Base-by-base conservation (phyloP, 2,113 vertebrate species). In the Tetrao urogallus region DNA sequence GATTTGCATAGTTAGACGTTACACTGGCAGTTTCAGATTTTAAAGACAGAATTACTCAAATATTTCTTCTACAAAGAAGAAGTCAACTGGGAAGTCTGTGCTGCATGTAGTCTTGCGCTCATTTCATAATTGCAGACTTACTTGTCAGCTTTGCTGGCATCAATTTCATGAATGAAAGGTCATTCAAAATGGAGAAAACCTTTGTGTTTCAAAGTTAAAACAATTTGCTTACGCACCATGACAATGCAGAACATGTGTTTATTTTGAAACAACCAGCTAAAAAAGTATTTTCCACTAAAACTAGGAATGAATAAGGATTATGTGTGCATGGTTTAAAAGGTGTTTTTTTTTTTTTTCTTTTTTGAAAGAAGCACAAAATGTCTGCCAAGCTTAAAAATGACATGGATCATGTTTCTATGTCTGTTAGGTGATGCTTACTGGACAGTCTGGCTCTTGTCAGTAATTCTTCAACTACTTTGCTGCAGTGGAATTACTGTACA, bases 401-500 rank as follows among this genome's bases (percentile, higher is more conserved):
- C 90, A 94, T 3, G 3, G 96, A 97, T 98, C 97, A 95, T 94
- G 93, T 98, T 98, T 98, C 97, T 87, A 4, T 93, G 97, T 96
- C 96, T 97, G 92, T 94, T 94, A 93, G 97, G 96, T 97, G 96
- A 95, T 84, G 90, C 94, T 97, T 96, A 94, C 95, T 36, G 56
- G 91, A 95, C 94, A 94, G 97, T 97, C 97, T 97, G 98, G 96
- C 96, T 97, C 95, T 97, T 93, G 96, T 96, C 97, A 95, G 96
- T 97, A 97, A 97, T 98, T 98, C 97, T 97, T 95, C 96, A 97
- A 92, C 97, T 94, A 92, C 90, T 96, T 95, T 81, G 56, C 95
- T 96, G 93, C 92, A 45, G 96, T 97, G 96, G 97, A 97, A 98
- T 98, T 98, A 97, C 96, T 96, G 96, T 96, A 95, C 94, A 97